Evolutionary conservation across 1,140 invertebrate species (phyloP), one percentile per base, ranked within the genome.

Genomic region (Brachionus rotundiformis): DNA sequence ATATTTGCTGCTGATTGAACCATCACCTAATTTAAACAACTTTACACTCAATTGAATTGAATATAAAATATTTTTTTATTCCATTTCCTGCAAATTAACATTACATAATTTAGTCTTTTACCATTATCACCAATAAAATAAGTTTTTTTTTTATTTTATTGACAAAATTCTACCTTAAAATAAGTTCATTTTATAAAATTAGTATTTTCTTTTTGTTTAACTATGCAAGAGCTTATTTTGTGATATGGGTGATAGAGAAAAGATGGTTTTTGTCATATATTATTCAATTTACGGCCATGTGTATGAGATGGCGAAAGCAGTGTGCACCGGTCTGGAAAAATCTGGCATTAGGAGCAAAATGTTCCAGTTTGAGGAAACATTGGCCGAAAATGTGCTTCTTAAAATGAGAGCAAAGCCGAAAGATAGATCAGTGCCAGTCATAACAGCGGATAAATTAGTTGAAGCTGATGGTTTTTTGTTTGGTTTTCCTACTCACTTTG

Each of bases 201-300:
- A 39, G 36, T 39, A 6, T 39, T 39, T 2, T 39, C 13, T 49
- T 49, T 49, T 54, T 54, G 7, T 25, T 54, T 19, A 54, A 54
- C 16, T 54, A 54, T 54, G 47, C 5, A 54, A 23, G 4, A 23
- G 8, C 8, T 49, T 54, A 8, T 8, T 19, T 19, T 54, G 16
- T 54, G 6, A 6, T 25, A 68, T 68, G 63, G 19, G 63, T 16
- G 33, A 33, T 11, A 36, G 25, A 23, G 16, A 77, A 44, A 76
- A 76, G 25, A 59, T 13, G 10, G 79, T 81, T 16, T 81, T 65
- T 81, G 79, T 81, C 16, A 65, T 81, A 8, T 81, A 81, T 47
- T 81, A 81, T 49, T 81, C 79, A 19, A 63, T 54, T 6, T 81
- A 81, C 33, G 79, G 79, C 10, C 79, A 81, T 65, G 44, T 81